Percentiles rank a stretch among this genome's conserved stretches.
Conservation (phyloP, 2,888 invertebrate species). For the Cyclophora albipunctata region DNA sequence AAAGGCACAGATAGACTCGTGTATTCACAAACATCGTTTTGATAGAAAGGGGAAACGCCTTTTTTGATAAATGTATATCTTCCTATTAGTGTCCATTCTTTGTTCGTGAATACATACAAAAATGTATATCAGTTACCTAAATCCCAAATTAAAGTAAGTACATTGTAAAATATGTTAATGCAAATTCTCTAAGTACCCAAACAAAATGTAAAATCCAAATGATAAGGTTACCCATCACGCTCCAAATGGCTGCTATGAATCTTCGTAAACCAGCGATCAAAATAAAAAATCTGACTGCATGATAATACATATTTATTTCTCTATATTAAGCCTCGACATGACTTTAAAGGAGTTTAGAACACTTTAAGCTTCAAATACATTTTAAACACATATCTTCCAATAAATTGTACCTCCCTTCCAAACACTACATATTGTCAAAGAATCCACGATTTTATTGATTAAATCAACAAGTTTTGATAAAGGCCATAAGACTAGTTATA, state of each 20-base stretch:
- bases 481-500: slow-evolving; percentile 39
- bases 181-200: too few relatives aligned
- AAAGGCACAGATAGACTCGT: too few relatives aligned
- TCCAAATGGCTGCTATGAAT: slow-evolving; percentile 18
- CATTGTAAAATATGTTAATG: too few relatives aligned
- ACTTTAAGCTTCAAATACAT: slow-evolving; percentile 27
- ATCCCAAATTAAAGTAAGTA: too few relatives aligned
- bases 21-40: too few relatives aligned
- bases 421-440: slow-evolving; percentile 48
- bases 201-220: slow-evolving; percentile 2
- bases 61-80: too few relatives aligned
- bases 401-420: slow-evolving; percentile 50
- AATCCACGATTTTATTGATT: slow-evolving; percentile 36
- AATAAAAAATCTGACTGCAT: slow-evolving; percentile 62
- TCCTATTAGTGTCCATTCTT: too few relatives aligned
- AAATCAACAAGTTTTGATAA: slow-evolving; percentile 31
- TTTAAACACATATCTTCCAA: slow-evolving; percentile 31
- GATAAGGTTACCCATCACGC: slow-evolving; percentile 19
- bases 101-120: too few relatives aligned
- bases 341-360: slow-evolving; percentile 30
- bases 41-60: too few relatives aligned
- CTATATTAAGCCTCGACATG: slow-evolving; percentile 47
- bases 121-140: too few relatives aligned
- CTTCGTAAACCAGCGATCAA: slow-evolving; percentile 18
- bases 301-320: slow-evolving; percentile 67